These are phyloP conservation scores for Meleagris gallopavo DNA, from an alignment of 2,113 vertebrate genomes.

Conservation along the genomic window DNA sequence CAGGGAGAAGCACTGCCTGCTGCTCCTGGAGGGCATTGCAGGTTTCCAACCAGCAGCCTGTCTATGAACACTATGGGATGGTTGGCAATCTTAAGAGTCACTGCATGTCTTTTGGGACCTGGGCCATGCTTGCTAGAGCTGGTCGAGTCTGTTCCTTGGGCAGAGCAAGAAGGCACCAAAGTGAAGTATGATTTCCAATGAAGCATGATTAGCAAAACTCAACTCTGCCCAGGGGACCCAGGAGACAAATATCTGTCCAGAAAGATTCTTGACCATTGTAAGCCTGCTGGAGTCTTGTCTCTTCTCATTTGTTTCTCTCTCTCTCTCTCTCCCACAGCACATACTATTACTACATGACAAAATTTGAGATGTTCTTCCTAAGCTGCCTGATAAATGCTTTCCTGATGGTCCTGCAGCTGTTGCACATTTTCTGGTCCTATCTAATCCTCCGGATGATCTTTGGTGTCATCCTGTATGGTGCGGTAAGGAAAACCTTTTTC, in stretches of 20 bases:
- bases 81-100: background rate
- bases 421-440: constrained; percentile 86
- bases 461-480: constrained; percentile 77
- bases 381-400: constrained; percentile 82
- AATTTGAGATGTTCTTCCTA: constrained; percentile 76
- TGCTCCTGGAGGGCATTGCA: background rate
- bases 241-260: background rate
- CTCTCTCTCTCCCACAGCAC: constrained; percentile 57
- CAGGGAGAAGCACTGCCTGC: background rate
- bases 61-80: background rate
- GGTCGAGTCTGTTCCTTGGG: background rate
- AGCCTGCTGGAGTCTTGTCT: background rate
- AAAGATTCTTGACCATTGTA: background rate
- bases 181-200: background rate
- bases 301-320: background rate
- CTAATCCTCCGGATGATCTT: constrained; percentile 84
- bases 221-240: background rate
- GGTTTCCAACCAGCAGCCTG: background rate
- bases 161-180: background rate
- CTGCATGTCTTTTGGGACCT: background rate
- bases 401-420: constrained; percentile 80
- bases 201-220: background rate
- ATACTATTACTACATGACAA: constrained; percentile 73
- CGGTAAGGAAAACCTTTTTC: constrained; percentile 52
- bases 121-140: background rate